Conservation (phyloP, 1,140 invertebrate genomes). For the Mylabris phalerata region DNA sequence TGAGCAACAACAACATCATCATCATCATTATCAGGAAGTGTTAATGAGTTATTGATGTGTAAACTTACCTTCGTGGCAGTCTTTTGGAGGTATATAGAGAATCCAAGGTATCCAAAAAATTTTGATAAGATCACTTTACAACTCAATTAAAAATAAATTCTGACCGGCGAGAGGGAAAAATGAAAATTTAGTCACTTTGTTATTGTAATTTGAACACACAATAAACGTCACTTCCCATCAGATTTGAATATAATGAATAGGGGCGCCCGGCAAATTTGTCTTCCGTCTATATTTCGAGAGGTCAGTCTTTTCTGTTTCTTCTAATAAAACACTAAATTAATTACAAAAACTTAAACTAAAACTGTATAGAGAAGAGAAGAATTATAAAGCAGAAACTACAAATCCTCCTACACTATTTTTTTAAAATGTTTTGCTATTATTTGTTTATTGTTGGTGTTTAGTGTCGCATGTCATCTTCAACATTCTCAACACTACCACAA, state of each 20-base stretch:
- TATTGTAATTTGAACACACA: neutral
- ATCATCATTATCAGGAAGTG: no score
- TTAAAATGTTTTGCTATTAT: no score
- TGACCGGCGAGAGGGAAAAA: neutral
- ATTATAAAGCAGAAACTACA: neutral
- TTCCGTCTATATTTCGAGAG: neutral
- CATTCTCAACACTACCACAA: slow-evolving; percentile 18
- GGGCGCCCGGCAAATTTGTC: neutral
- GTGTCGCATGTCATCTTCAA: slow-evolving; percentile 24
- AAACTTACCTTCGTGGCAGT: slow-evolving; percentile 25
- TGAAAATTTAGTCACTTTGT: neutral
- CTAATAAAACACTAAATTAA: no score
- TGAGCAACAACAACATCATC: no score
- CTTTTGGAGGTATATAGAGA: slow-evolving; percentile 28
- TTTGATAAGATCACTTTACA: slow-evolving; percentile 24
- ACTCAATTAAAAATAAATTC: slow-evolving; percentile 5
- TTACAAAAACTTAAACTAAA: no score
- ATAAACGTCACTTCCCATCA: neutral
- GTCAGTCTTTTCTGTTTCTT: no score
- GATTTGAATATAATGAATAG: neutral
- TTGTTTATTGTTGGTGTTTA: slow-evolving; percentile 8
- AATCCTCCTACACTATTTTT: neutral
- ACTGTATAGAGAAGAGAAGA: no score
- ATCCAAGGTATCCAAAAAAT: slow-evolving; percentile 37
- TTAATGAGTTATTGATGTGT: no score